Conservation (phyloP, 1,140 invertebrate species). For the Kradibia gibbosae region DNA sequence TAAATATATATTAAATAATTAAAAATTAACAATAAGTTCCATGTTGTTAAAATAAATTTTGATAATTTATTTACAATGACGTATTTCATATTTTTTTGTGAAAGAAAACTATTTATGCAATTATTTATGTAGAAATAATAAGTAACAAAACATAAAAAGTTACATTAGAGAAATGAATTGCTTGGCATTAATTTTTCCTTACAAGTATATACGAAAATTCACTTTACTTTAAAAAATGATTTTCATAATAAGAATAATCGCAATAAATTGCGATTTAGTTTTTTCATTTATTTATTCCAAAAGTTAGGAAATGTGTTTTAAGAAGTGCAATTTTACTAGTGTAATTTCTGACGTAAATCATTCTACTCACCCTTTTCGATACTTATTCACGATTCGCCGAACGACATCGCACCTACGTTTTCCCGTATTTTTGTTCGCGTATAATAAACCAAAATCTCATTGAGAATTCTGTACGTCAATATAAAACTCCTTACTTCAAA, state of each 20-base stretch:
- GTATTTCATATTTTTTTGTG: no score
- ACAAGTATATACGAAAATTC: no score
- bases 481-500: conserved; percentile 33
- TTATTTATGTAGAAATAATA: no score
- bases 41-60: no score
- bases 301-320: not conserved
- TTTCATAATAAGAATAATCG: not conserved
- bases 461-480: conserved; percentile 44
- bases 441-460: conserved; percentile 38
- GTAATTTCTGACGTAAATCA: conserved; percentile 1
- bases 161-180: no score
- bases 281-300: not conserved
- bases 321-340: not conserved
- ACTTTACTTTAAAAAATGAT: not conserved
- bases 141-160: no score
- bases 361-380: conserved; percentile 7
- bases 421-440: conserved; percentile 8
- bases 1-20: no score
- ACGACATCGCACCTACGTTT: conserved; percentile 29
- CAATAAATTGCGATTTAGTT: not conserved
- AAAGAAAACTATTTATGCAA: no score
- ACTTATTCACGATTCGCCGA: conserved; percentile 37
- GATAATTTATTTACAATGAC: no score
- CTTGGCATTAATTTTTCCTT: no score
- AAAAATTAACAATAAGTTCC: no score